A percentile compares a stretch with the other conserved stretches of the same genome.
phyloP scores from a whole-genome alignment of 2,888 invertebrate genomes.

The Danaus chrysippus region DNA sequence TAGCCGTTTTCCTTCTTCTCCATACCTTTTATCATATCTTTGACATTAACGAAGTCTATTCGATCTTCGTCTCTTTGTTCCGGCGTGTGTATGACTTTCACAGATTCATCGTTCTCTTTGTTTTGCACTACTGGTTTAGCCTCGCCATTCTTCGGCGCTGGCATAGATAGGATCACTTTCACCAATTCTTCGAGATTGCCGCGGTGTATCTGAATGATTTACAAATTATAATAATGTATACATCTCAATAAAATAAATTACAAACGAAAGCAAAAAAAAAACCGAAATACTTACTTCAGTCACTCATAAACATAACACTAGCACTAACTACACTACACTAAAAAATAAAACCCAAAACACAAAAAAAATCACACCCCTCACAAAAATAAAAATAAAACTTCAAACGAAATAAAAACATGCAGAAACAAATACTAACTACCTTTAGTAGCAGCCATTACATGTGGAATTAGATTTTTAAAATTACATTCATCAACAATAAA shows the following conservation, averaged over 20 bases:
- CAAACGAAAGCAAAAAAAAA: slow-evolving; percentile 26
- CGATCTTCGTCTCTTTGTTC: slow-evolving; percentile 65
- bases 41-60: slow-evolving; percentile 78
- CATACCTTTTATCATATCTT: slow-evolving; percentile 81
- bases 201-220: slow-evolving; percentile 73
- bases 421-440: neutral
- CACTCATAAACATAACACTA: slow-evolving; percentile 13
- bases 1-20: slow-evolving; percentile 76
- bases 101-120: slow-evolving; percentile 46
- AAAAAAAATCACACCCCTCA: slow-evolving; percentile 20
- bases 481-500: too few relatives aligned
- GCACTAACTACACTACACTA: slow-evolving; percentile 29
- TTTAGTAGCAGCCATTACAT: too few relatives aligned
- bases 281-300: slow-evolving; percentile 31
- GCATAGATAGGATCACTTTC: slow-evolving; percentile 67
- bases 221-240: slow-evolving; percentile 15
- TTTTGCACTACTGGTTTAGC: slow-evolving; percentile 47
- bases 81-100: slow-evolving; percentile 40
- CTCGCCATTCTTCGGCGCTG: slow-evolving; percentile 60
- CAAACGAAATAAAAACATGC: neutral
- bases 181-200: slow-evolving; percentile 74
- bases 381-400: slow-evolving; percentile 28
- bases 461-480: too few relatives aligned
- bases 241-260: slow-evolving; percentile 15
- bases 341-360: slow-evolving; percentile 26